phyloP scores from a whole-genome alignment of 30 jellyfish, hydroid and myxozoan species.

The Aurelia coerulea region DNA sequence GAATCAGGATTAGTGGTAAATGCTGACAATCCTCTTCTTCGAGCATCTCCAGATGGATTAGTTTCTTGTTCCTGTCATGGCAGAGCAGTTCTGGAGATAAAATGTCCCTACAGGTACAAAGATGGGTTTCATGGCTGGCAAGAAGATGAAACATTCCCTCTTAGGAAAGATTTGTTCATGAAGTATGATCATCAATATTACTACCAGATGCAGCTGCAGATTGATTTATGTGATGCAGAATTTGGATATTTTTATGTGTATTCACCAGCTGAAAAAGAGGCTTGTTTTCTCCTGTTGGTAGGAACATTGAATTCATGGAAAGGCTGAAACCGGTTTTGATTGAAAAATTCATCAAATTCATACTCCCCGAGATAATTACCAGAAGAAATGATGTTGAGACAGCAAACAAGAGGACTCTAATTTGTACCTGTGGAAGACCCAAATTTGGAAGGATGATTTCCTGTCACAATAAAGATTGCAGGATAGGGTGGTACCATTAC shows the following conservation, averaged over 20 bases:
- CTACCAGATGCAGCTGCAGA: constrained; percentile 33
- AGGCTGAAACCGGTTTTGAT: not conserved
- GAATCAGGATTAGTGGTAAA: constrained; percentile 27
- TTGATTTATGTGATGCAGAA: constrained; percentile 9
- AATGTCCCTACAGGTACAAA: constrained; percentile 41
- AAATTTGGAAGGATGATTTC: constrained; percentile 44
- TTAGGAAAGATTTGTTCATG: constrained; percentile 1
- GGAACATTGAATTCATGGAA: constrained; percentile 1
- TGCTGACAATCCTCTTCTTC: constrained; percentile 39
- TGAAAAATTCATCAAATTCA: constrained; percentile 25
- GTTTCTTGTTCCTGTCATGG: constrained; percentile 35
- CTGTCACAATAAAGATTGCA: constrained; percentile 30
- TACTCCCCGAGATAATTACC: constrained; percentile 39
- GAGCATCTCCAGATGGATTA: constrained; percentile 50
- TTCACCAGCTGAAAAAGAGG: constrained; percentile 3
- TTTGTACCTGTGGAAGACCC: constrained; percentile 43
- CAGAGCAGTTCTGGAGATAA: constrained; percentile 32
- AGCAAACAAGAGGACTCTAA: not conserved
- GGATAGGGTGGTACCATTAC: constrained; percentile 32
- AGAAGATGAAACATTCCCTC: constrained; percentile 26
- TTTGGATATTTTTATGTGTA: constrained; percentile 31
- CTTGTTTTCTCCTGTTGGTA: not conserved
- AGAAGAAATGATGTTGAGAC: constrained; percentile 18
- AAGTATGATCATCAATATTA: constrained; percentile 11
- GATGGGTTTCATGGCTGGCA: constrained; percentile 47